These are phyloP conservation scores for Rhinella marina DNA, from an alignment of 2,797 vertebrate genomes.

Conservation along the genomic window DNA sequence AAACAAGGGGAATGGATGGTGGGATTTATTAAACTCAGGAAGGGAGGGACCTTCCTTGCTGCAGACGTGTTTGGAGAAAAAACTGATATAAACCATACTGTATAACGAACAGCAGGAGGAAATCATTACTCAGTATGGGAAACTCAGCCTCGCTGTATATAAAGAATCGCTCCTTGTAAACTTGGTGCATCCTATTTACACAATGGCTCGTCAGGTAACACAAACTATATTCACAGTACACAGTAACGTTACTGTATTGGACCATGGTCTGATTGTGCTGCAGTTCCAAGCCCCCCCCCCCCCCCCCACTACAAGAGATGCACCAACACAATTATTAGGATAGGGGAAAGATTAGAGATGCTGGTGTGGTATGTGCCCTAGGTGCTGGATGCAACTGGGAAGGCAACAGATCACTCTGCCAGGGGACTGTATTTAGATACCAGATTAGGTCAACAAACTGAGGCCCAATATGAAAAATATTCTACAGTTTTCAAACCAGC, in stretches of 20 bases:
- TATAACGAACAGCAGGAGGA: slow-evolving; percentile 36
- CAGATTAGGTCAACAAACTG: background rate
- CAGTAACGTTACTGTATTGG: background rate
- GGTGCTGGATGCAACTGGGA: background rate
- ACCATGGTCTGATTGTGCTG: background rate
- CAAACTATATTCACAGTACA: background rate
- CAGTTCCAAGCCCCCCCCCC: background rate
- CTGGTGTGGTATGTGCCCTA: too few species aligned
- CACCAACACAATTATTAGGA: background rate
- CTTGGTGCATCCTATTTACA: slow-evolving; percentile 33
- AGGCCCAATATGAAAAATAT: too few species aligned
- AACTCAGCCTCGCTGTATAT: slow-evolving; percentile 7
- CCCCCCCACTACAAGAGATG: background rate
- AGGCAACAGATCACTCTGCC: background rate
- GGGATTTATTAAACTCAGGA: slow-evolving; percentile 46
- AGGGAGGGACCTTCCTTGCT: slow-evolving; percentile 39
- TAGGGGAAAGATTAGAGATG: too few species aligned
- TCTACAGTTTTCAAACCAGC: too few species aligned
- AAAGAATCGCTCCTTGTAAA: slow-evolving; percentile 27
- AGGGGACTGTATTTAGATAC: background rate
- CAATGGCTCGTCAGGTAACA: background rate
- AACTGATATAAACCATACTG: slow-evolving; percentile 44
- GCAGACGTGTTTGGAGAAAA: slow-evolving; percentile 44
- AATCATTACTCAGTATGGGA: slow-evolving; percentile 57
- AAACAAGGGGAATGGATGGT: slow-evolving; percentile 30